These are phyloP conservation scores for Hofmannophila pseudospretella DNA, from an alignment of 2,888 invertebrate species.

Conservation along the genomic window DNA sequence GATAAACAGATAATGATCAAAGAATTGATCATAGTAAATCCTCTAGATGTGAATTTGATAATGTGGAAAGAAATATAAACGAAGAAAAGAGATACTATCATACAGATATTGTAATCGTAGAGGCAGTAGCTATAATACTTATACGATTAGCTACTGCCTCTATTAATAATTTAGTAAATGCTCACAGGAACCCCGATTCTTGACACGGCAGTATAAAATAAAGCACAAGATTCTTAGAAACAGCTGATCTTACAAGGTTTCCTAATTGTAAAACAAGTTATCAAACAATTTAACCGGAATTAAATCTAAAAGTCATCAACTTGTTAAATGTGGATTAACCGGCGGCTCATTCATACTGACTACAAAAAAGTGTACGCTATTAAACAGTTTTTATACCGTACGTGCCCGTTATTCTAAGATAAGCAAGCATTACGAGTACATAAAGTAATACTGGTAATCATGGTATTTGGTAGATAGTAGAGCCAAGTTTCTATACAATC, in stretches of 20 bases:
- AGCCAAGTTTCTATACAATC: too few relatives aligned
- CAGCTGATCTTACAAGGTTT: background rate
- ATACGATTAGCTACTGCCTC: too few relatives aligned
- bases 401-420: slow-evolving; percentile 7
- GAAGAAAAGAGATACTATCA: too few relatives aligned
- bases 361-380: slow-evolving; percentile 8
- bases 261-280: slow-evolving; percentile 9
- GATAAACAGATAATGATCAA: background rate
- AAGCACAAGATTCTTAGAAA: slow-evolving; percentile 1
- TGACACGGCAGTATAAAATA: too few relatives aligned
- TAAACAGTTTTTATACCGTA: slow-evolving; percentile 7
- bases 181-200: too few relatives aligned
- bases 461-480: background rate
- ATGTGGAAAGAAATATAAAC: too few relatives aligned
- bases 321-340: slow-evolving; percentile 15
- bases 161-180: too few relatives aligned
- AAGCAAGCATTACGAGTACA: slow-evolving; percentile 9
- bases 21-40: background rate
- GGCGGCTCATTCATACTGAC: slow-evolving; percentile 6
- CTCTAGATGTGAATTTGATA: background rate
- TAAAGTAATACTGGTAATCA: slow-evolving; percentile 5
- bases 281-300: slow-evolving; percentile 13
- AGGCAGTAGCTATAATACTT: too few relatives aligned
- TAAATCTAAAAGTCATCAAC: slow-evolving; percentile 12
- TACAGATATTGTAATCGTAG: too few relatives aligned